A percentile compares a stretch with the other conserved stretches of the same genome.
These are phyloP conservation scores for Panzeria rudis DNA, from an alignment of 2,888 invertebrate species.

Conservation along the genomic window DNA sequence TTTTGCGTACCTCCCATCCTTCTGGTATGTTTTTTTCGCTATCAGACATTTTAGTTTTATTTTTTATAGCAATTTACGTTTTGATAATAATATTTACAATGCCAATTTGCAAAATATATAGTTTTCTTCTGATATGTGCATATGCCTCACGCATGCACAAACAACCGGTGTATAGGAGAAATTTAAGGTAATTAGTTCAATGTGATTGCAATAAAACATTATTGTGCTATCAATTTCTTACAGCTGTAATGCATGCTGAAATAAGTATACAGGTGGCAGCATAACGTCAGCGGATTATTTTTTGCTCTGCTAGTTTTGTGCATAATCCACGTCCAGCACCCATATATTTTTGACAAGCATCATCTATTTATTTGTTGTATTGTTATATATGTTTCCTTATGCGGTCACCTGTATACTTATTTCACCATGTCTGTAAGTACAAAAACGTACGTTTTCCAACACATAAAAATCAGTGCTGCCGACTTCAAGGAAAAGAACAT, in stretches of 20 bases:
- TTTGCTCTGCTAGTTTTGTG: too few species aligned
- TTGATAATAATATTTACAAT: constrained; percentile 51
- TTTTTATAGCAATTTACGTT: constrained; percentile 22
- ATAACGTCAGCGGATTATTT: too few species aligned
- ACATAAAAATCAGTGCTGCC: not conserved
- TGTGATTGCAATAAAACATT: constrained; percentile 19
- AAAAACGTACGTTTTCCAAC: constrained; percentile 8
- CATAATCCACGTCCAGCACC: too few species aligned
- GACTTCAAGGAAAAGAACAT: not conserved
- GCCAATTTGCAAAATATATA: constrained; percentile 38
- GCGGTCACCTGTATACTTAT: too few species aligned
- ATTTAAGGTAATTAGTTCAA: not conserved
- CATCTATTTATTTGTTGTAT: too few species aligned
- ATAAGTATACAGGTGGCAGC: too few species aligned
- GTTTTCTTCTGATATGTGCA: constrained; percentile 21
- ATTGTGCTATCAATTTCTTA: constrained; percentile 8
- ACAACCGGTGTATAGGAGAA: constrained; percentile 51
- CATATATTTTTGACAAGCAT: too few species aligned
- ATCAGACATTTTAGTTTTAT: constrained; percentile 78
- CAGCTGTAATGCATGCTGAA: too few species aligned
- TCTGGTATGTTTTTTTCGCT: constrained; percentile 89
- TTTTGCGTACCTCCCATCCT: constrained; percentile 91
- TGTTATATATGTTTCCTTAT: too few species aligned
- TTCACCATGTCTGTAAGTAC: too few species aligned
- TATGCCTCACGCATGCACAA: constrained; percentile 60